phyloP scores from a whole-genome alignment of 1,140 invertebrate genomes.

The Hormaphis cornu region DNA sequence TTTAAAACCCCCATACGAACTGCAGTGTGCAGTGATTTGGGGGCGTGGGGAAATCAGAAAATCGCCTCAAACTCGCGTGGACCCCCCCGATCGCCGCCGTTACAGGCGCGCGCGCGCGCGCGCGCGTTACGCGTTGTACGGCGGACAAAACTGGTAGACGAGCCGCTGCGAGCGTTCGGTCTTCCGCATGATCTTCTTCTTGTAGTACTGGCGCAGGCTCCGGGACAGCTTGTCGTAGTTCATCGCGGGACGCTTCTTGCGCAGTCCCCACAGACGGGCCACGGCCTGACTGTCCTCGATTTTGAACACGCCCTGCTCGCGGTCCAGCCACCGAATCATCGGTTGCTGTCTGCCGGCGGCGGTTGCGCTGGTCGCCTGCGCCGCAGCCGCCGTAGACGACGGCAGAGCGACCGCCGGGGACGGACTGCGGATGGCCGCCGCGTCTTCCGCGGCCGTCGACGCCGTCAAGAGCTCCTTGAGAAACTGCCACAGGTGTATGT shows the following conservation, averaged over 20 bases:
- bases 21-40: no score
- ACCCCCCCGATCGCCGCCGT: not conserved
- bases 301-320: slow-evolving; percentile 92
- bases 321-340: slow-evolving; percentile 93
- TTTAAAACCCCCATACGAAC: no score
- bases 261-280: slow-evolving; percentile 87
- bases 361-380: slow-evolving; percentile 62
- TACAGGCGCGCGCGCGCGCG: not conserved
- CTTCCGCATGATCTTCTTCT: slow-evolving; percentile 99
- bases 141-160: slow-evolving; percentile 97
- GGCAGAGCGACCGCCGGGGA: not conserved
- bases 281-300: slow-evolving; percentile 97
- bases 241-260: slow-evolving; percentile 98
- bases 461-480: slow-evolving; percentile 87
- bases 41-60: no score
- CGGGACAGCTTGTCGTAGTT: slow-evolving; percentile 98
- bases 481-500: slow-evolving; percentile 99
- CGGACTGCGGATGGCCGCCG: no score
- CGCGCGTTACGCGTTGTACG: slow-evolving; percentile 53
- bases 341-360: slow-evolving; percentile 62
- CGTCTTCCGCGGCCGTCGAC: slow-evolving; percentile 75
- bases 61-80: no score
- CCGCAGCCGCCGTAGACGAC: slow-evolving; percentile 58
- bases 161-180: slow-evolving; percentile 94
- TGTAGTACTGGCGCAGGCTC: slow-evolving; percentile 98